phyloP scores from a whole-genome alignment of 2,113 vertebrate species.

The Cebidichthys violaceus region DNA sequence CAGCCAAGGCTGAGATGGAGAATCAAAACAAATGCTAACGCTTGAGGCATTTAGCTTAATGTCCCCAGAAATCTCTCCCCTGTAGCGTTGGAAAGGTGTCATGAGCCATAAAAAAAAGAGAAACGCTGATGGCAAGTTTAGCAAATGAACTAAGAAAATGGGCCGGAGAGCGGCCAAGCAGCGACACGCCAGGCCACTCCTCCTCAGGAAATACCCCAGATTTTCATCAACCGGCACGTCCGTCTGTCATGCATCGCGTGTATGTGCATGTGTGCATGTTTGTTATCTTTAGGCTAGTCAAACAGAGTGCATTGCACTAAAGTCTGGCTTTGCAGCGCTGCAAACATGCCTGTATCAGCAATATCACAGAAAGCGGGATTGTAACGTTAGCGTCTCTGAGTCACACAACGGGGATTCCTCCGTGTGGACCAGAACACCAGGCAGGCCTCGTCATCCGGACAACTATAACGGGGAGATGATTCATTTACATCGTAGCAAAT shows the following conservation, averaged over 20 bases:
- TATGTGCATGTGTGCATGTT: slow-evolving; percentile 27
- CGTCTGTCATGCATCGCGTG: neutral
- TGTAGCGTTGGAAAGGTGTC: slow-evolving; percentile 39
- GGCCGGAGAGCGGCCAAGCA: slow-evolving; percentile 42
- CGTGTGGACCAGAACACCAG: slow-evolving; percentile 63
- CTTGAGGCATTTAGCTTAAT: slow-evolving; percentile 12
- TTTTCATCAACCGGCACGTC: slow-evolving; percentile 24
- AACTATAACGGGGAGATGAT: slow-evolving; percentile 2
- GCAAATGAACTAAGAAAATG: slow-evolving; percentile 34
- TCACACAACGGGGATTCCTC: slow-evolving; percentile 66
- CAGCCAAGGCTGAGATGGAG: slow-evolving; percentile 22
- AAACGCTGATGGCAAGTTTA: slow-evolving; percentile 20
- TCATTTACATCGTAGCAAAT: neutral
- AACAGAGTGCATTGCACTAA: slow-evolving; percentile 27
- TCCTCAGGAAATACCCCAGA: slow-evolving; percentile 65
- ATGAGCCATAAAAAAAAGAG: slow-evolving; percentile 7
- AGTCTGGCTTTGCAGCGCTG: slow-evolving; percentile 46
- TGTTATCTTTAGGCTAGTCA: slow-evolving; percentile 47
- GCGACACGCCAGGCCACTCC: slow-evolving; percentile 34
- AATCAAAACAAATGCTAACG: slow-evolving; percentile 34
- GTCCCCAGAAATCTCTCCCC: slow-evolving; percentile 6
- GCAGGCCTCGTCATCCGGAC: slow-evolving; percentile 66
- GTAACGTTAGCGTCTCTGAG: slow-evolving; percentile 49
- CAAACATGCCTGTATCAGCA: slow-evolving; percentile 47
- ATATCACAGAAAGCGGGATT: slow-evolving; percentile 56